Base-by-base conservation (phyloP, 2,888 invertebrate genomes). In the Escarpia spicata region DNA sequence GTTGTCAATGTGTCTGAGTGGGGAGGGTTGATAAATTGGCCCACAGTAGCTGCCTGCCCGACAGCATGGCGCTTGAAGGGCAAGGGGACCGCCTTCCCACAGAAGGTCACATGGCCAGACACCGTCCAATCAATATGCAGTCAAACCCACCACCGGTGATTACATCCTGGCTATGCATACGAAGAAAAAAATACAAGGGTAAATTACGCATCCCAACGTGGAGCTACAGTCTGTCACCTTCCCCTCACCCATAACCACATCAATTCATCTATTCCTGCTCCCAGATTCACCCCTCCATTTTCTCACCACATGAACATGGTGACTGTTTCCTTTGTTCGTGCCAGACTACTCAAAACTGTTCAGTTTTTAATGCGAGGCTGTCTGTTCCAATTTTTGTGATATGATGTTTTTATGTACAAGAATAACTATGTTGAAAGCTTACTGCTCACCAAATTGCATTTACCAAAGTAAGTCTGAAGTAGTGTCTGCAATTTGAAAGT, bases 21-120 rank as follows among this genome's bases (percentile, higher is more conserved):
- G 75, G 60, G 19, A 37, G 37, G 0, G 60, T 15, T 60, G 60
- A 60, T 60, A 60, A 15, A 60, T 60, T 60, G 60, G 19, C 60
- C 12, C 60, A 60, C 19, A 60, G 12, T 15, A 60, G 19, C 60
- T 4, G 60, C 19, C 26, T 9, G 52, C 52, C 52, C 8, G 52
- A 15, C 52, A 15, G 15, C 15, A 52, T 9, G 10, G 52, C 52
- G 19, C 75, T 75, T 26, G 75, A 75, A 75, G 75, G 75, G 75
- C 75, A 75, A 26, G 75, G n/a, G 26, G 6, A 75, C 19, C 19
- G n/a, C 19, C 6, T 2, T 26, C 26, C 2, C 19, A 26, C 75
- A 75, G 75, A 75, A 75, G 75, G 75, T 75, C 75, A 75, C 75
- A 75, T 75, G 75, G 75, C 75, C 26, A 75, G 75, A 75, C 75